Evolutionary conservation across 2,888 invertebrate species (phyloP), one percentile per base, ranked within the genome.

Genomic region (Epistrophe eligans): DNA sequence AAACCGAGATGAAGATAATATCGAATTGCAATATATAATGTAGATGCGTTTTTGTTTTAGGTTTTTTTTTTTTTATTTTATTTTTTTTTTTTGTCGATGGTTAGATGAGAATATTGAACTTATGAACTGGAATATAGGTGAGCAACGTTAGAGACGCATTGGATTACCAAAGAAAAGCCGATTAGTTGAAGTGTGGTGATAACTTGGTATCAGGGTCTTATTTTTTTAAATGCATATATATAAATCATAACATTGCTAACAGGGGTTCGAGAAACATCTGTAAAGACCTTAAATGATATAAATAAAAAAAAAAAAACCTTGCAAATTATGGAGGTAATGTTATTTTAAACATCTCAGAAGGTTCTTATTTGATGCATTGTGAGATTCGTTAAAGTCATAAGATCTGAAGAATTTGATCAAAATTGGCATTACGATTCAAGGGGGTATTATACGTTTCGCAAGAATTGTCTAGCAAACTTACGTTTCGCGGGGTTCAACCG

Each of bases 61-160:
- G n/a, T 6, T n/a, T 45, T n/a, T 66, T 66, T 19, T 48, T 66
- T 10, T 70, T 52, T n/a, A n/a, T n/a, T 17, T 48, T 32, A 32
- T 6, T n/a, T 45, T n/a, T 66, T 66, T 19, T 48, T 66, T 10
- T 70, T 52, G 6, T 66, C 17, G n/a, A 45, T 66, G 60, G 45
- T 38, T 15, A 50, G 35, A 73, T 66, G 79, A 76, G 80, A 76
- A 43, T 60, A 77, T 76, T 81, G 76, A 70, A 70, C 80, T 74
- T n/a, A 40, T 45, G 73, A 64, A 57, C 28, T 77, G 38, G n/a
- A 43, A 62, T 77, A 50, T 48, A 17, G 60, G 58, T 40, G 11
- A 28, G 28, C 79, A 81, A 81, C 81, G 84, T 84, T 72, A 45
- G 7, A 45, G 32, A 38, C 19, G 64, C 13, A 72, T 62, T 50